These are phyloP conservation scores for Drosophila sordidula DNA, from an alignment of 2,888 invertebrate genomes.

Conservation along the genomic window DNA sequence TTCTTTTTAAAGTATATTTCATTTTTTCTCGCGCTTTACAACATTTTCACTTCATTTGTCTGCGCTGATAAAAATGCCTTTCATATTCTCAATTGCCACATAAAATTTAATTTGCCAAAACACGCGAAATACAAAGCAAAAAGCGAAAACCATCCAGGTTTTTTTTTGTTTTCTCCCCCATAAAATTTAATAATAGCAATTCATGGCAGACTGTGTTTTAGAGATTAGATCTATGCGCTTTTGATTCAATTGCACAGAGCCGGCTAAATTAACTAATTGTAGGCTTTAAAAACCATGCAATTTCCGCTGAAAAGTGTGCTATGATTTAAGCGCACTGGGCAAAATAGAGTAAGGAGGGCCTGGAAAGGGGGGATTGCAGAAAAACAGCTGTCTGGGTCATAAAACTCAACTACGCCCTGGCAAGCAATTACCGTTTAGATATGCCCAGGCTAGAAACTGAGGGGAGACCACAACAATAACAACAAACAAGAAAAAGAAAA, in stretches of 20 bases:
- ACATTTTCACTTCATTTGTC: conserved; percentile 16
- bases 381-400: conserved; percentile 74
- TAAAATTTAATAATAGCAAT: conserved; percentile 61
- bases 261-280: conserved; percentile 54
- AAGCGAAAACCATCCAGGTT: neutral
- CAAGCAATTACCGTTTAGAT: conserved; percentile 76
- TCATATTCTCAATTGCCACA: conserved; percentile 24
- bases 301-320: conserved; percentile 51
- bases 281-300: conserved; percentile 27
- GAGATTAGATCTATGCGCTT: conserved; percentile 52
- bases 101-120: conserved; percentile 42
- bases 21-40: neutral
- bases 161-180: conserved; percentile 3
- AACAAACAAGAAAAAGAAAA: conserved; percentile 25
- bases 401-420: conserved; percentile 69
- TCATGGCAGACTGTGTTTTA: conserved; percentile 34
- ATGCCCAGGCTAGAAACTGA: conserved; percentile 30
- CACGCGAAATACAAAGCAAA: conserved; percentile 13
- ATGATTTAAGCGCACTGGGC: conserved; percentile 48
- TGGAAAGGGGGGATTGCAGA: neutral
- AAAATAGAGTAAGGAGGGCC: neutral
- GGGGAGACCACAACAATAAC: conserved; percentile 23
- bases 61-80: conserved; percentile 12
- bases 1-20: neutral
- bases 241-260: conserved; percentile 48